Conservation (phyloP, 2,797 vertebrate species). For the Alca torda region DNA sequence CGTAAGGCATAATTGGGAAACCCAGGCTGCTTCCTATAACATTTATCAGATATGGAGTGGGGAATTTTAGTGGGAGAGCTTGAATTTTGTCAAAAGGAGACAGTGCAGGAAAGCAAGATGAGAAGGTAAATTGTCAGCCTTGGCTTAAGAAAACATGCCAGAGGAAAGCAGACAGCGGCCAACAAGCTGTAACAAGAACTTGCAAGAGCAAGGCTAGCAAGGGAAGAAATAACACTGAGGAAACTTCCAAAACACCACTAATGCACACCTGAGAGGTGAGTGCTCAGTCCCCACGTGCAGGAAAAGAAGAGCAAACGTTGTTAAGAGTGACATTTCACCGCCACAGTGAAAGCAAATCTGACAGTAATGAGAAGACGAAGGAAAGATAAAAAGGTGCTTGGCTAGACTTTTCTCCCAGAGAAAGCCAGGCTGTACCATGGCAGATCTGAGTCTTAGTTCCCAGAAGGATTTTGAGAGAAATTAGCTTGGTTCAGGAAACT, state of each 20-base stretch:
- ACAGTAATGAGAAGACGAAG: background rate
- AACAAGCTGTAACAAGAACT: slow-evolving; percentile 36
- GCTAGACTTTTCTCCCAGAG: background rate
- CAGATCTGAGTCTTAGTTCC: background rate
- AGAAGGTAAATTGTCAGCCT: background rate
- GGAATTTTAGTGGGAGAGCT: background rate
- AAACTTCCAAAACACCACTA: background rate
- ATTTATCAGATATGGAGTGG: background rate
- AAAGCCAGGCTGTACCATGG: background rate
- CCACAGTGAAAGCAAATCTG: background rate
- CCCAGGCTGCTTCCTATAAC: background rate
- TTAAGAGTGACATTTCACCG: background rate
- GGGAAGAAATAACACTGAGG: background rate
- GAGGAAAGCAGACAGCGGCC: background rate
- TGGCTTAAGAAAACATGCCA: background rate
- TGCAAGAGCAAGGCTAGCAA: background rate
- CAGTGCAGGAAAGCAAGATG: background rate
- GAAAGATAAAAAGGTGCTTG: background rate
- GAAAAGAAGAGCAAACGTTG: background rate
- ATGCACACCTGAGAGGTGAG: background rate
- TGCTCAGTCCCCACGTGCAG: background rate
- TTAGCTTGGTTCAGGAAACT: background rate
- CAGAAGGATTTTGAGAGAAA: background rate
- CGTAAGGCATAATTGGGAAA: background rate
- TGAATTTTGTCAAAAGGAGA: background rate